Evolutionary conservation across 2,113 vertebrate species (phyloP).

Genomic region (Empidonax alnorum): DNA sequence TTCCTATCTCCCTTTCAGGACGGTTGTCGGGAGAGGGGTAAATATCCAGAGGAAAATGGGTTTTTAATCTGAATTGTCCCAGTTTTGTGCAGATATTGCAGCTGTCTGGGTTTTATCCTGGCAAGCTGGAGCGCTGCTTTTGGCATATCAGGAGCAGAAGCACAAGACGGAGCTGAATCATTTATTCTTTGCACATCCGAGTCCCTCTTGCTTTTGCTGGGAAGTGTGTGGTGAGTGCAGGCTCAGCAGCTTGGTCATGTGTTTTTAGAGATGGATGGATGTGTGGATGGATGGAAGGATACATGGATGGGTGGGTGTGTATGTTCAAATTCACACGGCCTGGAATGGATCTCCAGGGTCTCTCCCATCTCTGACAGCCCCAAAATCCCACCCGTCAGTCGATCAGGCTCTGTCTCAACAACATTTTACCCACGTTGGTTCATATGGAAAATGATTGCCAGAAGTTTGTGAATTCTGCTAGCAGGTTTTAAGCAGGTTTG

Average conservation of each 20-base stretch:
- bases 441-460: not conserved
- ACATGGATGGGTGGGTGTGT: not conserved
- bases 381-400: not conserved
- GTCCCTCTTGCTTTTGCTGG: not conserved
- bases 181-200: not conserved
- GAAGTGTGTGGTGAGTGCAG: not conserved
- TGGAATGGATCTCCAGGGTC: not conserved
- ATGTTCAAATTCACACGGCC: accelerated
- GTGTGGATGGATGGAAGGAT: not conserved
- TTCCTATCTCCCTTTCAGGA: not conserved
- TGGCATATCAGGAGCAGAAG: not conserved
- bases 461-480: not conserved
- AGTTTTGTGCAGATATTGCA: not conserved
- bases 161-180: slow-evolving; percentile 56
- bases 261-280: not conserved
- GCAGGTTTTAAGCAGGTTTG: not conserved
- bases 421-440: not conserved
- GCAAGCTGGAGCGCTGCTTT: not conserved
- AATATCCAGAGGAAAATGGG: not conserved
- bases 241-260: not conserved
- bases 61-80: not conserved
- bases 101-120: not conserved
- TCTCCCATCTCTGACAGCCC: not conserved
- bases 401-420: not conserved
- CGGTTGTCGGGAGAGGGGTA: not conserved